Percentiles rank a stretch among this genome's conserved stretches.
Conservation (phyloP, 2,797 vertebrate genomes). For the Neomorphus geoffroyi region DNA sequence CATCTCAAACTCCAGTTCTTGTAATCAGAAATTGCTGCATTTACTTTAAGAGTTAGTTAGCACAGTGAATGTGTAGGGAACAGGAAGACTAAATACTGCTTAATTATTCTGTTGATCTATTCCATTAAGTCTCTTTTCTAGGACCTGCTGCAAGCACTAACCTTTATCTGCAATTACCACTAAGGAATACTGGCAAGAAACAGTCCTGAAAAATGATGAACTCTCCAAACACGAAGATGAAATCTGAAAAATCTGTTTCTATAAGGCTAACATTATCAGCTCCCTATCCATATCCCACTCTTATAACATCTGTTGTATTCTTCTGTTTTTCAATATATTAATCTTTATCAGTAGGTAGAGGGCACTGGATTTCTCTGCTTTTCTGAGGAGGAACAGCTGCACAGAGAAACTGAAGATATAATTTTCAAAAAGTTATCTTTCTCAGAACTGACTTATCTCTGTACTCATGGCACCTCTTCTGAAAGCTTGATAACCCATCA, state of each 20-base stretch:
- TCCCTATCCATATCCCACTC: background rate
- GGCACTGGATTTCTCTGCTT: background rate
- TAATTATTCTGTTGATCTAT: background rate
- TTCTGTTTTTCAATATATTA: background rate
- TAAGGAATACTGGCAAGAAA: background rate
- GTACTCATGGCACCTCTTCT: background rate
- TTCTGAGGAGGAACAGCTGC: background rate
- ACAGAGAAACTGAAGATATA: background rate
- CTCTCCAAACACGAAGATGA: background rate
- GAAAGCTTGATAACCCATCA: background rate
- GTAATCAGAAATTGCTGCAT: background rate
- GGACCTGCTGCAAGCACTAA: background rate
- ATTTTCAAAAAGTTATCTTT: background rate
- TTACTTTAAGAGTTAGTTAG: background rate
- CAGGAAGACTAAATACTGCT: background rate
- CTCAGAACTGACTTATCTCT: background rate
- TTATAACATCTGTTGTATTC: background rate
- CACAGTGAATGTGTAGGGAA: background rate
- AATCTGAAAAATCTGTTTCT: background rate
- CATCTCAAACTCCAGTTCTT: background rate
- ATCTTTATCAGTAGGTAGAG: background rate
- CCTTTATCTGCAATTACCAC: background rate
- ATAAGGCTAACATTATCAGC: background rate
- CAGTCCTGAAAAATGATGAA: background rate
- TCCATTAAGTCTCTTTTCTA: background rate